Conservation (phyloP, 2,888 invertebrate genomes). For the Drosophila subsilvestris region DNA sequence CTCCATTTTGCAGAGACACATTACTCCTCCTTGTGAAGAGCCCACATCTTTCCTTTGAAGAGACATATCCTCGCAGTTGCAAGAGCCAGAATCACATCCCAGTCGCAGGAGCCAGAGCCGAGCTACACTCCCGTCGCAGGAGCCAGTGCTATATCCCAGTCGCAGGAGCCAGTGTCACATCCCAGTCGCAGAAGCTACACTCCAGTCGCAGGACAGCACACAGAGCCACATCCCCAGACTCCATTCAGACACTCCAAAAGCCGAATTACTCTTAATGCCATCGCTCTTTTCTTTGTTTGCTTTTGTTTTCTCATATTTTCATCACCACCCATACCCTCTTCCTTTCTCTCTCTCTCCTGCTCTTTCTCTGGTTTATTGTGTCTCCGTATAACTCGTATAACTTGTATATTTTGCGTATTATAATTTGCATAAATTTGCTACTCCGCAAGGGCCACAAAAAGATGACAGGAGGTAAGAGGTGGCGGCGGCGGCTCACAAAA, state of each 20-base stretch:
- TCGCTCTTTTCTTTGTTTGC: constrained; percentile 21
- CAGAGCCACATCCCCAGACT: background rate
- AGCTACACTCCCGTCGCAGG: too few species aligned
- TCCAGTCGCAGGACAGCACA: too few species aligned
- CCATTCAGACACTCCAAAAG: constrained; percentile 17
- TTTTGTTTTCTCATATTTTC: constrained; percentile 71
- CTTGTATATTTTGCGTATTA: constrained; percentile 77
- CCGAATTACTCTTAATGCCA: constrained; percentile 56
- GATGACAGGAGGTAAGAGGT: constrained; percentile 51
- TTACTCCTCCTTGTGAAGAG: background rate
- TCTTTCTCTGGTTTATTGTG: constrained; percentile 67
- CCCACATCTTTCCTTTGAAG: background rate
- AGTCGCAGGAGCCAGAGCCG: too few species aligned
- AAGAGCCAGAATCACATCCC: too few species aligned
- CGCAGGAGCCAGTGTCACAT: too few species aligned
- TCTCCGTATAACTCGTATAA: constrained; percentile 56
- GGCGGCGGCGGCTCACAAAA: constrained; percentile 53
- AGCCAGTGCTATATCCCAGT: background rate
- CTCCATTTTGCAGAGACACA: background rate
- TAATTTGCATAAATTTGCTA: constrained; percentile 77
- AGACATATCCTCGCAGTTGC: background rate
- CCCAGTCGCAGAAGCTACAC: background rate
- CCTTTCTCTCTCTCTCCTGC: background rate
- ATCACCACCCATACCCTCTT: background rate
- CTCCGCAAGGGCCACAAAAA: constrained; percentile 32